These are phyloP conservation scores for Sminthurides aquaticus DNA, from an alignment of 2,888 invertebrate species.

Conservation along the genomic window DNA sequence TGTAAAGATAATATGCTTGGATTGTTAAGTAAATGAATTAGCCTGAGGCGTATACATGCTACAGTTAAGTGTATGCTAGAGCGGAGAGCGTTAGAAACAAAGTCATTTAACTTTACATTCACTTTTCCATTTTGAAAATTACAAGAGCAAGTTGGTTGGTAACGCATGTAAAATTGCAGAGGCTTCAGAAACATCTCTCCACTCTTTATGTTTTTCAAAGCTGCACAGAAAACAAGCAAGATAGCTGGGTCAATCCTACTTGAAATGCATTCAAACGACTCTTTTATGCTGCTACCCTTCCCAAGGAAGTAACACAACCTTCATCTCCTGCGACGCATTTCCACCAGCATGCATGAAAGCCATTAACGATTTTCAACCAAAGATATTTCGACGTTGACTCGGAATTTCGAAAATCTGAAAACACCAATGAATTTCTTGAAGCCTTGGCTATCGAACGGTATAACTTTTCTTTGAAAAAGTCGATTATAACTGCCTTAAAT, in stretches of 20 bases:
- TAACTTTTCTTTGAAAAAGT: background rate
- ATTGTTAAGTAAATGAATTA: too few relatives aligned
- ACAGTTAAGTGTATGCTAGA: too few relatives aligned
- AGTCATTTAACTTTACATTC: background rate
- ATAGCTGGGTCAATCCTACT: background rate
- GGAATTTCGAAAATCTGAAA: background rate
- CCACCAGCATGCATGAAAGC: background rate
- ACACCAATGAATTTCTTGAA: background rate
- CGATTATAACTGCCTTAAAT: background rate
- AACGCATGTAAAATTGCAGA: background rate
- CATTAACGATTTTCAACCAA: background rate
- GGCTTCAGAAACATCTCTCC: too few relatives aligned
- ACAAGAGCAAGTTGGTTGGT: background rate
- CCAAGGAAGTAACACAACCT: background rate
- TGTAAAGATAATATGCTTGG: too few relatives aligned
- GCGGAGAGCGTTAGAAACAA: background rate
- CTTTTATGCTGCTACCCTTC: background rate
- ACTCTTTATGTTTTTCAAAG: background rate
- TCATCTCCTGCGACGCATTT: constrained; percentile 1
- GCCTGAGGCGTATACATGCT: too few relatives aligned
- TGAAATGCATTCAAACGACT: background rate
- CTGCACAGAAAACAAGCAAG: background rate
- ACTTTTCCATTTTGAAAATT: background rate
- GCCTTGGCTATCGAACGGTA: background rate
- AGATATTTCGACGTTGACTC: background rate